A percentile compares a stretch with the other conserved stretches of the same genome.
phyloP scores from a whole-genome alignment of 2,113 vertebrate genomes.

The Callionymus lyra region DNA sequence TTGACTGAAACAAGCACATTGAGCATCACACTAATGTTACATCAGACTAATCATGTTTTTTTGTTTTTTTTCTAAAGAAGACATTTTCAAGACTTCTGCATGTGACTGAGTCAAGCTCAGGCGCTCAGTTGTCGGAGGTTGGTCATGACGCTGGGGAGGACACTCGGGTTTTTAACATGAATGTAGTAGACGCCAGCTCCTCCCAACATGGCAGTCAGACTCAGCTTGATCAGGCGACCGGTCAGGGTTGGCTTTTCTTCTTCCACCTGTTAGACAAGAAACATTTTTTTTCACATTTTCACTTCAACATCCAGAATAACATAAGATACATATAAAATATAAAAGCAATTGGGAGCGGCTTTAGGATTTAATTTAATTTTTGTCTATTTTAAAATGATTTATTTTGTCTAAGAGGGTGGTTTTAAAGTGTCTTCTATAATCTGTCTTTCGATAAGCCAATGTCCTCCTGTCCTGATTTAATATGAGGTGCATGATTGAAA shows the following conservation, averaged over 20 bases:
- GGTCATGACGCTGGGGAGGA: slow-evolving; percentile 30
- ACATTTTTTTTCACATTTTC: too few relatives aligned
- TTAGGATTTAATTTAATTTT: too few relatives aligned
- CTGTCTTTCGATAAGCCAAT: too few relatives aligned
- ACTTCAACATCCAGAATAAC: neutral
- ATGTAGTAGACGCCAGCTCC: slow-evolving; percentile 38
- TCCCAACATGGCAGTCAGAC: slow-evolving; percentile 21
- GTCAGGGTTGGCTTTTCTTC: slow-evolving; percentile 1
- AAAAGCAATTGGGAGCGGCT: too few relatives aligned
- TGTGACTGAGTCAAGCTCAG: too few relatives aligned
- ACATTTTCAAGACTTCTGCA: too few relatives aligned
- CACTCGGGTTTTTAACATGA: slow-evolving; percentile 22
- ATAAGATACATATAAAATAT: neutral
- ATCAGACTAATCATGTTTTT: too few relatives aligned
- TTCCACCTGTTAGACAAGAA: slow-evolving; percentile 6
- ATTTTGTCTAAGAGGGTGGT: too few relatives aligned
- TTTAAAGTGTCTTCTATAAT: too few relatives aligned
- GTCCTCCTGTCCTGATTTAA: neutral
- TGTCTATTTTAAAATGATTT: too few relatives aligned
- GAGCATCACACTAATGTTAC: neutral
- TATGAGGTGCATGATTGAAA: neutral
- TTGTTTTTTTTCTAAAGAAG: too few relatives aligned
- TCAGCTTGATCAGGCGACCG: slow-evolving; percentile 33
- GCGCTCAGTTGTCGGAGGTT: slow-evolving; percentile 6
- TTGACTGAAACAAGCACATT: too few relatives aligned